Evolutionary conservation across 1,140 invertebrate genomes (phyloP).

Genomic region (Drosophila ambigua): DNA sequence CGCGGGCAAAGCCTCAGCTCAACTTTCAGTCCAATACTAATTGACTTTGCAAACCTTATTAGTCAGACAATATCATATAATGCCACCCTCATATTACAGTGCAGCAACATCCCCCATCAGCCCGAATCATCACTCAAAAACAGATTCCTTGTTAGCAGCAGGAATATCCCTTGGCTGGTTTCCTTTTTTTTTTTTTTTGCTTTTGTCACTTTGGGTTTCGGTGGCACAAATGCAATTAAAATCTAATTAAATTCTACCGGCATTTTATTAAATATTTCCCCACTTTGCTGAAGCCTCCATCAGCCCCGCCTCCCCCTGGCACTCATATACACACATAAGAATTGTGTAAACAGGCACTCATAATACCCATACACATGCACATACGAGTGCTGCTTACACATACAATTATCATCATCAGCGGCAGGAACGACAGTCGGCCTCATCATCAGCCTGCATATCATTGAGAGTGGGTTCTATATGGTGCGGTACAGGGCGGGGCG

Average conservation of each 20-base stretch:
- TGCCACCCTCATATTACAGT: constrained; percentile 29
- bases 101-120: constrained; percentile 11
- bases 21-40: constrained; percentile 2
- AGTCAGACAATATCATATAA: constrained; percentile 46
- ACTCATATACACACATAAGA: constrained; percentile 47
- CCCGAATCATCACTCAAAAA: constrained; percentile 38
- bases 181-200: neutral
- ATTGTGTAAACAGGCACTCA: constrained; percentile 78
- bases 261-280: constrained; percentile 75
- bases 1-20: too few species aligned
- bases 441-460: constrained; percentile 71
- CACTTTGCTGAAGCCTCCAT: neutral
- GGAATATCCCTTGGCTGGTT: neutral
- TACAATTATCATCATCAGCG: constrained; percentile 54
- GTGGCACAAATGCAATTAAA: constrained; percentile 72
- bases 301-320: neutral
- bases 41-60: constrained; percentile 24
- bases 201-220: constrained; percentile 35
- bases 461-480: constrained; percentile 40
- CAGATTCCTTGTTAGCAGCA: constrained; percentile 39
- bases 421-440: constrained; percentile 14
- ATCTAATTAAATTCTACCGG: constrained; percentile 80
- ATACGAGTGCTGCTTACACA: too few species aligned
- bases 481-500: too few species aligned
- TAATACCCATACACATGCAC: constrained; percentile 47